Conservation (phyloP, 2,797 vertebrate genomes). For the Cyclopterus lumpus region DNA sequence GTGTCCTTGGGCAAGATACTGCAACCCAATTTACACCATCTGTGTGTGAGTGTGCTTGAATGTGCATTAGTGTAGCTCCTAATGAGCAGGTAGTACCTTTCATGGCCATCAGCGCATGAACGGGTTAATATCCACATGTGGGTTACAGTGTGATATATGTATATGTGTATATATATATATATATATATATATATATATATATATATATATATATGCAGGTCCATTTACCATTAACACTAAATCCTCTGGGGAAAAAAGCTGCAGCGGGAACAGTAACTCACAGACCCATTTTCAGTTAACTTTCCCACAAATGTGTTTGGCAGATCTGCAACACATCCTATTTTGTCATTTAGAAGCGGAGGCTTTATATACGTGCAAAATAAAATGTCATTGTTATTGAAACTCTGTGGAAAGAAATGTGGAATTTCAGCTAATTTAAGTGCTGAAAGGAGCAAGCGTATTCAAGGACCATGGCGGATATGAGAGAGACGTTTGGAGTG, state of each 20-base stretch:
- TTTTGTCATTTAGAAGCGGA: not conserved
- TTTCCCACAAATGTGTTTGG: not conserved
- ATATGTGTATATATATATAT: not conserved
- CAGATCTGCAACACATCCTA: not conserved
- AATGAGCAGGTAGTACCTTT: no score
- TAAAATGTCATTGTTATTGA: not conserved
- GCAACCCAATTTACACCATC: not conserved
- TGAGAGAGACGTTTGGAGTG: slow-evolving; percentile 24
- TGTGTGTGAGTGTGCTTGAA: no score
- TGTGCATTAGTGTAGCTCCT: no score
- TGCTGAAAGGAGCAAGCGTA: not conserved
- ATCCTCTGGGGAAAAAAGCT: not conserved
- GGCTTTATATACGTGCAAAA: not conserved
- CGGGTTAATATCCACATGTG: no score
- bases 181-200: not conserved
- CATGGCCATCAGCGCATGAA: no score
- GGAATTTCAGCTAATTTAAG: slow-evolving; percentile 17
- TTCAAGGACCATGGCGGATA: slow-evolving; percentile 2
- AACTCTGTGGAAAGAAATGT: slow-evolving; percentile 1
- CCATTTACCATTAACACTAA: no score
- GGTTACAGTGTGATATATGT: no score
- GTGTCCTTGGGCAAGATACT: not conserved
- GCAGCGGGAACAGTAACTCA: not conserved
- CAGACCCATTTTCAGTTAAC: not conserved
- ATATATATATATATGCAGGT: not conserved